phyloP scores from a whole-genome alignment of 2,888 invertebrate genomes.

The Drosophila imparisetae region DNA sequence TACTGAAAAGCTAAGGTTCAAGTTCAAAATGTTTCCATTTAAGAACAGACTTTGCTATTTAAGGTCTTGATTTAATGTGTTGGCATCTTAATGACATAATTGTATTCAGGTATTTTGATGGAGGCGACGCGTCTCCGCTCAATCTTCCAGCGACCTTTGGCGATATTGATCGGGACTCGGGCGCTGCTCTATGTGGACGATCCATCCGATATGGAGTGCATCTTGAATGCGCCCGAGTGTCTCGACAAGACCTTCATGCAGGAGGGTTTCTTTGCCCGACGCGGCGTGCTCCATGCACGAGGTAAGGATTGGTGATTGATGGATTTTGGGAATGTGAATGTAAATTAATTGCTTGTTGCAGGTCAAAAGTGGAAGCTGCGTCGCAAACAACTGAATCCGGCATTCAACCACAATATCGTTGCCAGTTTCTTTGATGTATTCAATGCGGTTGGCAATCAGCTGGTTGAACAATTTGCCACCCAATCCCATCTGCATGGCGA shows the following conservation, averaged over 20 bases:
- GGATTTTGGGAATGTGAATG: too few species aligned
- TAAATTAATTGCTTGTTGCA: slow-evolving; percentile 30
- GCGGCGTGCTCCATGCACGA: slow-evolving; percentile 81
- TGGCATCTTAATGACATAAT: neutral
- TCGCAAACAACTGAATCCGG: slow-evolving; percentile 82
- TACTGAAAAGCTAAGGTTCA: neutral
- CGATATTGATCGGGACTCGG: slow-evolving; percentile 77
- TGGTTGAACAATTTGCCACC: slow-evolving; percentile 68
- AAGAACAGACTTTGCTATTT: neutral
- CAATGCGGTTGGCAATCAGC: slow-evolving; percentile 79
- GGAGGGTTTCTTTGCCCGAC: slow-evolving; percentile 82
- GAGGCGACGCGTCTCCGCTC: slow-evolving; percentile 69
- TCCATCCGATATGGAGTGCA: slow-evolving; percentile 79
- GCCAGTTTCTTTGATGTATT: slow-evolving; percentile 80
- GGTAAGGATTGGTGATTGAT: slow-evolving; percentile 51
- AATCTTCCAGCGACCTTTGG: slow-evolving; percentile 78
- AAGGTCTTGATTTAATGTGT: neutral
- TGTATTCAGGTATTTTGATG: slow-evolving; percentile 64
- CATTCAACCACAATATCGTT: slow-evolving; percentile 81
- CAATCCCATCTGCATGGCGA: slow-evolving; percentile 60
- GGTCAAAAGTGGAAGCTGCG: slow-evolving; percentile 83
- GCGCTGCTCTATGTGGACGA: slow-evolving; percentile 82
- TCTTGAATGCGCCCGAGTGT: slow-evolving; percentile 82
- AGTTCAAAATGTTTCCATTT: neutral
- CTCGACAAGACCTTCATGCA: slow-evolving; percentile 83